Percentiles rank a stretch among this genome's conserved stretches.
phyloP scores from a whole-genome alignment of 2,113 vertebrate species.

The Elgaria multicarinata region DNA sequence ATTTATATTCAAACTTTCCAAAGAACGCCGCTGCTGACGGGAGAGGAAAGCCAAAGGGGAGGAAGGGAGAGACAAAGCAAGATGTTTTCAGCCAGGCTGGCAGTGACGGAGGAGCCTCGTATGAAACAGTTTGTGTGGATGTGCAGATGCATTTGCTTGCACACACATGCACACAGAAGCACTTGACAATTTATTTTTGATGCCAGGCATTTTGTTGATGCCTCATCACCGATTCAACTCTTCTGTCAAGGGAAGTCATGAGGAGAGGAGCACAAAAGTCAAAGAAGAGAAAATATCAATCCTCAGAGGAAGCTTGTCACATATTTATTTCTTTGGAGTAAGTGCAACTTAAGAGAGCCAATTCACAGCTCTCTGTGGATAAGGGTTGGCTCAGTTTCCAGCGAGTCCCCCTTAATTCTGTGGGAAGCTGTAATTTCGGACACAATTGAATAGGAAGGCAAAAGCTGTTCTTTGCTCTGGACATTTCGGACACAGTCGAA shows the following conservation, averaged over 20 bases:
- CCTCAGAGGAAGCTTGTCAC: not conserved
- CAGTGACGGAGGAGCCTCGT: not conserved
- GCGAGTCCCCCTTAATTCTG: not conserved
- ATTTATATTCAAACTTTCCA: constrained; percentile 33
- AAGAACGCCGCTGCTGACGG: not conserved
- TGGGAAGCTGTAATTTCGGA: not conserved
- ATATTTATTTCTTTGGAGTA: constrained; percentile 14
- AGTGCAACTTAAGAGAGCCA: not conserved
- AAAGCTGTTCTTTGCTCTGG: not conserved
- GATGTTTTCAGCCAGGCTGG: not conserved
- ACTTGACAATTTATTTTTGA: not conserved
- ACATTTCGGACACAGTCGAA: not conserved
- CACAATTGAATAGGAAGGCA: not conserved
- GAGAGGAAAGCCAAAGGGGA: not conserved
- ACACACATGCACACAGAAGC: not conserved
- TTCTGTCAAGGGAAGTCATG: constrained; percentile 1
- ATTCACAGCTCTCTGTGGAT: not conserved
- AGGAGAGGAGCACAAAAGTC: not conserved
- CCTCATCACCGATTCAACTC: constrained; percentile 34
- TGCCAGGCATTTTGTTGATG: constrained; percentile 38
- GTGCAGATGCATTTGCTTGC: too few relatives aligned
- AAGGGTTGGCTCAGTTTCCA: not conserved
- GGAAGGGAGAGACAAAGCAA: not conserved
- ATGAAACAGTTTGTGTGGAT: not conserved
- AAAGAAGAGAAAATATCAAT: accelerated